Evolutionary conservation across 1,140 invertebrate species (phyloP).

Genomic region (Drosophila tropicalis): DNA sequence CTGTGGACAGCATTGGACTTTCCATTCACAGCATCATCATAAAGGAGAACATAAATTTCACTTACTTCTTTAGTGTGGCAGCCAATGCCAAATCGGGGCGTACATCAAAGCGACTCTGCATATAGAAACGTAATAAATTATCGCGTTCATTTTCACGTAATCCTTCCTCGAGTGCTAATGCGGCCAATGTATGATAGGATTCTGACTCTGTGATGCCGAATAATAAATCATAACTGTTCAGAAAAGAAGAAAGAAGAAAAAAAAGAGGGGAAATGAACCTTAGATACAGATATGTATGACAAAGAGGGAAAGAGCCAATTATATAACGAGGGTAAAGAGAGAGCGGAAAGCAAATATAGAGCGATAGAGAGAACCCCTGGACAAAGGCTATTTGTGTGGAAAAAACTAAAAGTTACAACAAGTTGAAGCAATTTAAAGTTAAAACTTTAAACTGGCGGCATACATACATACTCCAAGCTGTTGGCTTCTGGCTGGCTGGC

Average conservation of each 20-base stretch:
- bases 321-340: not conserved
- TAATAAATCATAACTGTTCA: constrained; percentile 91
- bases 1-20: constrained; percentile 31
- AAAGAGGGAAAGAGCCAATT: not conserved
- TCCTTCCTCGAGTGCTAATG: constrained; percentile 89
- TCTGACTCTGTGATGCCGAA: constrained; percentile 95
- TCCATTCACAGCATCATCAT: constrained; percentile 50
- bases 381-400: not conserved
- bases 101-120: constrained; percentile 87
- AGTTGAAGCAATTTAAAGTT: not conserved
- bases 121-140: constrained; percentile 90
- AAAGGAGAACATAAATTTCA: constrained; percentile 82
- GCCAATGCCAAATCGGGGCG: constrained; percentile 86
- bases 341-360: not conserved
- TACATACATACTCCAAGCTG: not conserved
- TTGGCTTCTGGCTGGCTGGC: not conserved
- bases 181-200: constrained; percentile 90
- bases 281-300: constrained; percentile 8
- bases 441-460: not conserved
- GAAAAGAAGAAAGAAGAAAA: constrained; percentile 33
- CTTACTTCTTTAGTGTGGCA: constrained; percentile 88
- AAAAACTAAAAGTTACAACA: not conserved
- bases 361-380: constrained; percentile 4
- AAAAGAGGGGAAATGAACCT: constrained; percentile 9
- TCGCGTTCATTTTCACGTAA: constrained; percentile 91